phyloP scores from a whole-genome alignment of 2,888 invertebrate species.

The Cynaeus angustus region DNA sequence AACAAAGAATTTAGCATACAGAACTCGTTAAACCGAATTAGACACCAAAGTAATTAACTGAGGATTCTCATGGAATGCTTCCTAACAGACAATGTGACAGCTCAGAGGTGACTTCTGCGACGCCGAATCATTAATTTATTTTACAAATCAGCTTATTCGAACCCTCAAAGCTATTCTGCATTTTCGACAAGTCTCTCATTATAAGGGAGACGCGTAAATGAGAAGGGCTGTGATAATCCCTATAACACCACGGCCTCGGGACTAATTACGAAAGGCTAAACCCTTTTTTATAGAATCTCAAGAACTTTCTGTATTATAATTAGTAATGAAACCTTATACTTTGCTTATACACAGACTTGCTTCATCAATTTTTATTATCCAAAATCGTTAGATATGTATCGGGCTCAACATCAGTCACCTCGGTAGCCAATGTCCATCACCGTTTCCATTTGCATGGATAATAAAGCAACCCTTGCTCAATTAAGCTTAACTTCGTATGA shows the following conservation, averaged over 20 bases:
- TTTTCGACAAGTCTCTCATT: slow-evolving; percentile 68
- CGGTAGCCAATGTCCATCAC: slow-evolving; percentile 63
- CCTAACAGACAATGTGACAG: slow-evolving; percentile 71
- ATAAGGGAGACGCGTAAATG: slow-evolving; percentile 67
- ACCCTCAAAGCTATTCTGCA: slow-evolving; percentile 67
- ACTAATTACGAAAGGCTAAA: slow-evolving; percentile 67
- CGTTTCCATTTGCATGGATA: slow-evolving; percentile 71
- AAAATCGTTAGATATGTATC: slow-evolving; percentile 22
- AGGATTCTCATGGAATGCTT: slow-evolving; percentile 66
- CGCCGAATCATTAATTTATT: slow-evolving; percentile 72
- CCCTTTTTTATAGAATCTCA: slow-evolving; percentile 60
- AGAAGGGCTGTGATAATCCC: slow-evolving; percentile 69
- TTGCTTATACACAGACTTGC: slow-evolving; percentile 5
- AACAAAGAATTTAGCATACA: slow-evolving; percentile 67
- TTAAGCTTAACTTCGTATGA: slow-evolving; percentile 67
- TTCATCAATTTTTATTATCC: too few relatives aligned
- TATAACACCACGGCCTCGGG: slow-evolving; percentile 64
- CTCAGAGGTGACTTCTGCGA: slow-evolving; percentile 70
- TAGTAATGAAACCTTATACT: slow-evolving; percentile 43
- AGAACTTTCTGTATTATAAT: slow-evolving; percentile 51
- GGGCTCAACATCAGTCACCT: slow-evolving; percentile 23
- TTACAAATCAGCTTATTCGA: slow-evolving; percentile 72
- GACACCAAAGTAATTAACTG: slow-evolving; percentile 70
- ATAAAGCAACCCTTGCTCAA: slow-evolving; percentile 68
- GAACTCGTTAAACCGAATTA: slow-evolving; percentile 71